Evolutionary conservation across 2,888 invertebrate genomes (phyloP), one percentile per base, ranked within the genome.

Genomic region (Byasa hedistus): DNA sequence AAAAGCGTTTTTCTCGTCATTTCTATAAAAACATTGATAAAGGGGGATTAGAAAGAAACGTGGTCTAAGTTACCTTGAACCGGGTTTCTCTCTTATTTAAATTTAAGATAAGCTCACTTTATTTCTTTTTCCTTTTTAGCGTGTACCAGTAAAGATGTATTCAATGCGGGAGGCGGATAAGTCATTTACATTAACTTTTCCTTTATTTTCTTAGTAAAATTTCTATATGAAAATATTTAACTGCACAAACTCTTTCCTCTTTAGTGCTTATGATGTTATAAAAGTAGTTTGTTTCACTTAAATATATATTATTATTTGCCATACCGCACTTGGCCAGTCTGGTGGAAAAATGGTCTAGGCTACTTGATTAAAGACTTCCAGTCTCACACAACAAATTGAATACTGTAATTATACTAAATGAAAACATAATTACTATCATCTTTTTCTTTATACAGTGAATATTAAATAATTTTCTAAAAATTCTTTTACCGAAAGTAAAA

Each of bases 91-190:
- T 22, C 61, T 61, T 52, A 61, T 61, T 61, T 61, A 61, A 61
- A 61, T 61, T 61, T 61, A 39, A 61, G 61, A 61, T 54, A 61
- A 61, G 36, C 57, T 57, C 36, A 21, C 54, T 54, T 61, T 61
- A 61, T 61, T 61, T 61, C 21, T 4, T 36, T 21, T 54, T 27
- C 36, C 54, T 23, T 61, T 59, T 54, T 54, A 61, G 19, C 32
- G 61, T 23, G 22, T 52, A 54, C 32, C n/a, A n/a, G 52, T 54
- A 54, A 21, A 54, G 52, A 54, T 12, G 22, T 22, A 54, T 54
- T 54, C 61, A 24, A 54, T 48, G 36, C 10, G 23, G 2, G 23
- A 22, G 22, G 36, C 61, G 36, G 61, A 21, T 61, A 23, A 61
- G 32, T 59, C 24, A 59, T 54, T 54, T 61, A 23, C 61, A 61